phyloP scores from a whole-genome alignment of 92 coral and sea anemone species.

The Zoanthus sansibaricus region DNA sequence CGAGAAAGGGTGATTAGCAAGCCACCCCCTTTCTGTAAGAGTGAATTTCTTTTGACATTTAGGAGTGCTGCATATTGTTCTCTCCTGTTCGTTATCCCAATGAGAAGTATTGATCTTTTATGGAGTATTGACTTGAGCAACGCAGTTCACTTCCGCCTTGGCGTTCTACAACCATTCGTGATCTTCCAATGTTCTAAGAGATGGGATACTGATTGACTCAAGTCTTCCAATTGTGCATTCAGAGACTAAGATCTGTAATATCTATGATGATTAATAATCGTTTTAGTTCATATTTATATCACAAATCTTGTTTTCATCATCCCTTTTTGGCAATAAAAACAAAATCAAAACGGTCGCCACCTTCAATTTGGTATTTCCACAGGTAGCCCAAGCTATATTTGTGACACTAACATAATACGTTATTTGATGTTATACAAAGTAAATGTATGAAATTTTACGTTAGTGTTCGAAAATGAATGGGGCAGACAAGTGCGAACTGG shows the following conservation, averaged over 20 bases:
- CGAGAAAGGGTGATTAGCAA: too few relatives aligned
- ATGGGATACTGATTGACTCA: constrained; percentile 81
- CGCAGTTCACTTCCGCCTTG: constrained; percentile 62
- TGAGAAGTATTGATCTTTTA: constrained; percentile 64
- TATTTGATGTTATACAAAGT: too few relatives aligned
- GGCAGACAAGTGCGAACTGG: too few relatives aligned
- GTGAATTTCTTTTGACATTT: constrained; percentile 80
- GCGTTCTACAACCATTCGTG: constrained; percentile 63
- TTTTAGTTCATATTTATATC: neutral
- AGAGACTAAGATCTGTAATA: constrained; percentile 80
- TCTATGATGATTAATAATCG: constrained; percentile 10
- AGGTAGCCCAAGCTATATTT: too few relatives aligned
- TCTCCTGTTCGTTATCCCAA: constrained; percentile 69
- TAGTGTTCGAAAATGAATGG: too few relatives aligned
- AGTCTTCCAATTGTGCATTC: constrained; percentile 89
- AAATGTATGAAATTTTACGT: too few relatives aligned
- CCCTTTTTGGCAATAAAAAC: too few relatives aligned
- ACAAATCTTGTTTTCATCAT: too few relatives aligned
- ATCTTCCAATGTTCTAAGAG: constrained; percentile 58
- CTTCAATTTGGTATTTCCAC: too few relatives aligned
- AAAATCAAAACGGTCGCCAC: too few relatives aligned
- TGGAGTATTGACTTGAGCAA: constrained; percentile 35
- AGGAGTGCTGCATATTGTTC: constrained; percentile 69
- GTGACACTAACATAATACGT: too few relatives aligned
- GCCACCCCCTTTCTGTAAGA: constrained; percentile 59